Conservation (phyloP, 2,797 vertebrate species). For the Buceros bicornis region DNA sequence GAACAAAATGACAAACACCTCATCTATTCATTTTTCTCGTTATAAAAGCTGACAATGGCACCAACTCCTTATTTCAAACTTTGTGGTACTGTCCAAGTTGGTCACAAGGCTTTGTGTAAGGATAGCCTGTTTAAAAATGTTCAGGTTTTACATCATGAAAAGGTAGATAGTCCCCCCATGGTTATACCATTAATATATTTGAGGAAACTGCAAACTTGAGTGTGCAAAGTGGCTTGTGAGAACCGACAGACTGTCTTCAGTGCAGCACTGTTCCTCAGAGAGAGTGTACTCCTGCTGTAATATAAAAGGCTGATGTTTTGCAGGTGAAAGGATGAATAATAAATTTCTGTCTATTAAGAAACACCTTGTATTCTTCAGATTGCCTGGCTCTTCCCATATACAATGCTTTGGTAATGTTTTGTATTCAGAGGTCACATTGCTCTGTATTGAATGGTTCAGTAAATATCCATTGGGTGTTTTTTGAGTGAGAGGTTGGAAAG, state of each 20-base stretch:
- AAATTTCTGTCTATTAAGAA: neutral
- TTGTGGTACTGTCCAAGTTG: neutral
- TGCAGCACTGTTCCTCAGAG: constrained; percentile 9
- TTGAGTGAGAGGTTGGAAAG: neutral
- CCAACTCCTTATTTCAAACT: neutral
- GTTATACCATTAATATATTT: constrained; percentile 45
- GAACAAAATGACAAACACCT: neutral
- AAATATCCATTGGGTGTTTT: neutral
- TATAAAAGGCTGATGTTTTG: constrained; percentile 38
- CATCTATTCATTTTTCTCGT: neutral
- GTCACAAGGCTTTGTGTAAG: neutral
- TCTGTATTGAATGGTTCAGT: neutral
- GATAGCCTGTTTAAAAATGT: neutral
- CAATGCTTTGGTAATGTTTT: neutral
- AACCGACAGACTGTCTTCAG: constrained; percentile 26
- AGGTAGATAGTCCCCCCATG: neutral
- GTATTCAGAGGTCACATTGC: neutral
- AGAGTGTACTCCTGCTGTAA: neutral
- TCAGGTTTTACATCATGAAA: neutral
- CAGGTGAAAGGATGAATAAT: constrained; percentile 41
- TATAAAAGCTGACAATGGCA: neutral
- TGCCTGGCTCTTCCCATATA: neutral
- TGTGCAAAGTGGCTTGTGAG: constrained; percentile 42
- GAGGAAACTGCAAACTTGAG: constrained; percentile 27
- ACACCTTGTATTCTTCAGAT: neutral